A percentile compares a stretch with the other conserved stretches of the same genome.
These are phyloP conservation scores for Iselma pallidipennis DNA, from an alignment of 2,888 invertebrate species.

Conservation along the genomic window DNA sequence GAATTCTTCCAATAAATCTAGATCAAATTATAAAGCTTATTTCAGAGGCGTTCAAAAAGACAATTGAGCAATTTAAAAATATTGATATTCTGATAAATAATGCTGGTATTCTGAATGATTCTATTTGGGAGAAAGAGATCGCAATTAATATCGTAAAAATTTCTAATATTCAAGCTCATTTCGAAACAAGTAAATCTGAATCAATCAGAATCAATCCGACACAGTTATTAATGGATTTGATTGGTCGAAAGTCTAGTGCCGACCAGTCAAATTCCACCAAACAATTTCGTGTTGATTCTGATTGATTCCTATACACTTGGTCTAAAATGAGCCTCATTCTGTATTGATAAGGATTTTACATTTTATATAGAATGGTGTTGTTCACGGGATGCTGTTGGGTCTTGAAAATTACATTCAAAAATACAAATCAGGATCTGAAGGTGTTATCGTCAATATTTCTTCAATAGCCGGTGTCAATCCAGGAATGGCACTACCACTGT, in stretches of 20 bases:
- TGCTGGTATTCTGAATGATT: slow-evolving; percentile 78
- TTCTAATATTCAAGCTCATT: background rate
- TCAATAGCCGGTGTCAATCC: slow-evolving; percentile 64
- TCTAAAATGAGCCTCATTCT: no score
- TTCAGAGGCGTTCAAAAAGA: slow-evolving; percentile 52
- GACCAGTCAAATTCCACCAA: no score
- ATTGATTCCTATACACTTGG: no score
- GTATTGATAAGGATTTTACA: background rate
- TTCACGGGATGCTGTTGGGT: slow-evolving; percentile 60
- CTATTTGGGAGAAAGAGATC: slow-evolving; percentile 75
- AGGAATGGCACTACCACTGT: no score
- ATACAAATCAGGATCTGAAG: slow-evolving; percentile 66
- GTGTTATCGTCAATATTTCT: slow-evolving; percentile 69
- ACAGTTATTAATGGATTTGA: no score
- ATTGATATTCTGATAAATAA: slow-evolving; percentile 69
- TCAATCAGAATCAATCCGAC: no score
- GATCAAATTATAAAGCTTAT: no score
- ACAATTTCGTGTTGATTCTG: no score
- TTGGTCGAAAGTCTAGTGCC: no score
- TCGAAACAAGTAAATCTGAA: no score
- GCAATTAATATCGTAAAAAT: slow-evolving; percentile 56
- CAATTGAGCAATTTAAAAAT: slow-evolving; percentile 46
- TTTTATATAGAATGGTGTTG: slow-evolving; percentile 37
- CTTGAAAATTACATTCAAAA: no score
- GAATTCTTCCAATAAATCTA: background rate